Percentiles rank a stretch among this genome's conserved stretches.
phyloP scores from a whole-genome alignment of 2,113 vertebrate species.

The Perccottus glenii region DNA sequence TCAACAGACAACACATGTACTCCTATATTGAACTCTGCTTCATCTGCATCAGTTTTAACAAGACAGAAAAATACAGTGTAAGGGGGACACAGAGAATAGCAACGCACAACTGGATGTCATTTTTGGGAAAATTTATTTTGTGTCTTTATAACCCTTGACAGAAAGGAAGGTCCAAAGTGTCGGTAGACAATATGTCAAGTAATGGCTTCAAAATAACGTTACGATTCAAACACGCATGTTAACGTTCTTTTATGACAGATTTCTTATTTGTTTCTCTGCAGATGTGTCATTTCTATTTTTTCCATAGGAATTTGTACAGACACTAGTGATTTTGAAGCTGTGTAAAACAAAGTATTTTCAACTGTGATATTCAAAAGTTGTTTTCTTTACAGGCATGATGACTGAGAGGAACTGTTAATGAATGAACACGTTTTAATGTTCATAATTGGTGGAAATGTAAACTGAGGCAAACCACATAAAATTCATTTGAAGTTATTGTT shows the following conservation, averaged over 20 bases:
- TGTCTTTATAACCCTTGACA: constrained; percentile 74
- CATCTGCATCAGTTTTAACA: constrained; percentile 35
- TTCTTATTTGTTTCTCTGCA: constrained; percentile 37
- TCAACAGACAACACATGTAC: constrained; percentile 33
- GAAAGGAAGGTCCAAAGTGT: constrained; percentile 59
- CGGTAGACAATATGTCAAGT: constrained; percentile 17
- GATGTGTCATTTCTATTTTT: constrained; percentile 66
- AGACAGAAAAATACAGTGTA: constrained; percentile 11
- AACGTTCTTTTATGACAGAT: constrained; percentile 44
- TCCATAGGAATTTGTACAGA: constrained; percentile 70
- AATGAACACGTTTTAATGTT: constrained; percentile 82
- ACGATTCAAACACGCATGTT: constrained; percentile 40
- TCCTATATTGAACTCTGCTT: constrained; percentile 47
- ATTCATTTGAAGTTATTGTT: constrained; percentile 60
- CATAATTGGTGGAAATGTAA: constrained; percentile 57
- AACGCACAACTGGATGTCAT: constrained; percentile 55
- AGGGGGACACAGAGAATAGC: constrained; percentile 38
- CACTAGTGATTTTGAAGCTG: constrained; percentile 62
- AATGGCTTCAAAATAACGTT: constrained; percentile 34
- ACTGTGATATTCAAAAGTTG: constrained; percentile 26
- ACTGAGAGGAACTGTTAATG: constrained; percentile 68
- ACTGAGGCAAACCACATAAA: constrained; percentile 48
- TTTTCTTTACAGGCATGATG: constrained; percentile 76
- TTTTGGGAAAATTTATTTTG: constrained; percentile 45
- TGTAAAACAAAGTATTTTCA: constrained; percentile 61